These are phyloP conservation scores for Thera britannica DNA, from an alignment of 2,888 invertebrate genomes.

Conservation along the genomic window DNA sequence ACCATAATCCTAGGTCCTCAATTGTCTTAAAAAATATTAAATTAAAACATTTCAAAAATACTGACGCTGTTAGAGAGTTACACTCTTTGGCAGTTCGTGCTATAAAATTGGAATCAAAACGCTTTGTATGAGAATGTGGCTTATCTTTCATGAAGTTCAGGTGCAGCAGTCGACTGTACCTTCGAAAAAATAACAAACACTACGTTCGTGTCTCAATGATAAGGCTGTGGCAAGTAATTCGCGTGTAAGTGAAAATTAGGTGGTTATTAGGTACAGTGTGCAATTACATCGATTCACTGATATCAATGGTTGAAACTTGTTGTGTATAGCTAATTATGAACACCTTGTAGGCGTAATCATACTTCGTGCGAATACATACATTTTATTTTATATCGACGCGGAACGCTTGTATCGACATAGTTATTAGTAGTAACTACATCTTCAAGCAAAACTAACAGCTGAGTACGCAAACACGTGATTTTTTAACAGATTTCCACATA, in stretches of 20 bases:
- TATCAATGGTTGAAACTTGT: constrained; percentile 44
- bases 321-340: constrained; percentile 51
- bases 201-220: constrained; percentile 31
- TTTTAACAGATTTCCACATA: no score
- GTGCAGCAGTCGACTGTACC: no score
- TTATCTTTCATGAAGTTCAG: no score
- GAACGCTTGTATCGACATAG: constrained; percentile 21
- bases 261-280: constrained; percentile 47
- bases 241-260: constrained; percentile 64
- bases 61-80: no score
- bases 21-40: no score
- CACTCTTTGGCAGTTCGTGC: no score
- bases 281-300: constrained; percentile 61
- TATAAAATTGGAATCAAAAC: no score
- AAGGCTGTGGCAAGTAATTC: constrained; percentile 45
- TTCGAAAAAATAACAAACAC: constrained; percentile 14
- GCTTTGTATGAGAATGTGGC: no score
- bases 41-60: no score
- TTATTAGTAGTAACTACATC: constrained; percentile 3
- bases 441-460: background rate
- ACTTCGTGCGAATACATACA: no score
- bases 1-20: no score
- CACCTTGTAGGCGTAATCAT: constrained; percentile 52
- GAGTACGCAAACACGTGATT: no score
- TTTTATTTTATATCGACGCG: constrained; percentile 26